Percentiles rank a stretch among this genome's conserved stretches.
These are phyloP conservation scores for Diploptera punctata DNA, from an alignment of 2,888 invertebrate species.

Conservation along the genomic window DNA sequence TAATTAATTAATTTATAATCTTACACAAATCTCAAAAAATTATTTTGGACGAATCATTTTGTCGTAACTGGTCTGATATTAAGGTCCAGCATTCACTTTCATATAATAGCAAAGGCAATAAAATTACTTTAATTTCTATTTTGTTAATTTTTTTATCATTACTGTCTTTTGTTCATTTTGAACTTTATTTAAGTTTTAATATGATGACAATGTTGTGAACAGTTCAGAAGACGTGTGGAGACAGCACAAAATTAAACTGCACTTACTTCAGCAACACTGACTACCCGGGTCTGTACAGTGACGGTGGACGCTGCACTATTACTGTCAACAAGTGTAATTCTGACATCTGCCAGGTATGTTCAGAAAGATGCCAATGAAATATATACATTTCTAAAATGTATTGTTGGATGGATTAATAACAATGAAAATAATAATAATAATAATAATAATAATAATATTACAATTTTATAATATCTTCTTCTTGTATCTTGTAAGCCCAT, in stretches of 20 bases:
- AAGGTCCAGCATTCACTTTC: too few species aligned
- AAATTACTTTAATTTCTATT: background rate
- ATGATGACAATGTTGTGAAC: conserved; percentile 48
- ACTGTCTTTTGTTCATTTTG: background rate
- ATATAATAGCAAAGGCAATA: too few species aligned
- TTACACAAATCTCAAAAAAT: too few species aligned
- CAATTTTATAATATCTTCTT: background rate
- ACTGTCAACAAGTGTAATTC: conserved; percentile 72
- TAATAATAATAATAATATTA: background rate
- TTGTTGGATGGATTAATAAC: too few species aligned
- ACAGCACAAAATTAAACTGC: conserved; percentile 74
- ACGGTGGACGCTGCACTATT: conserved; percentile 70
- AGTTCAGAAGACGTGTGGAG: conserved; percentile 79
- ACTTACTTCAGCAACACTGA: conserved; percentile 84
- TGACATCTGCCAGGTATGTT: conserved; percentile 75
- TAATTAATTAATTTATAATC: too few species aligned
- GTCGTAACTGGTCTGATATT: background rate
- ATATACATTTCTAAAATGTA: too few species aligned
- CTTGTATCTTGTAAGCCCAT: too few species aligned
- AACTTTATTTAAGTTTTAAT: background rate
- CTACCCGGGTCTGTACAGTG: conserved; percentile 73
- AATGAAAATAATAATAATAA: background rate
- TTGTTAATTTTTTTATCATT: background rate
- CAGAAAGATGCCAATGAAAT: too few species aligned
- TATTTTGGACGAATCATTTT: background rate